Conservation (phyloP, 2,888 invertebrate genomes). For the Trissolcus japonicus region DNA sequence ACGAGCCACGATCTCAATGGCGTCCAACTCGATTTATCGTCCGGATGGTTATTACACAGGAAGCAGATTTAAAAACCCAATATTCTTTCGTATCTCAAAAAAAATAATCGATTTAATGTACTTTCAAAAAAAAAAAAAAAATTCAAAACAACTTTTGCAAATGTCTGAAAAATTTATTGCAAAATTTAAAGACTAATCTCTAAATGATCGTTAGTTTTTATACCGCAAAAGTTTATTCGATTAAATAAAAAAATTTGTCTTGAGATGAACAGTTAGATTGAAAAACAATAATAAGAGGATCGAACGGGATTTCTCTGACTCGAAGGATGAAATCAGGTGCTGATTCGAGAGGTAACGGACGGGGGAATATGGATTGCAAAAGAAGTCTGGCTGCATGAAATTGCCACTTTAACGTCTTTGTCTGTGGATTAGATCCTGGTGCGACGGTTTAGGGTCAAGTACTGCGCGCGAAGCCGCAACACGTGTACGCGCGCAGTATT, state of each 20-base stretch:
- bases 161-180: too few species aligned
- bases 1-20: slow-evolving; percentile 35
- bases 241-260: too few species aligned
- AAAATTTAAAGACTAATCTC: too few species aligned
- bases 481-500: slow-evolving; percentile 39
- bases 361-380: slow-evolving; percentile 23
- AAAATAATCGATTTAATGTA: too few species aligned
- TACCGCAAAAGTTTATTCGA: too few species aligned
- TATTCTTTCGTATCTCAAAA: neutral
- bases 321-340: slow-evolving; percentile 10
- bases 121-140: too few species aligned
- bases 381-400: slow-evolving; percentile 26
- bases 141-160: too few species aligned
- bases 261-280: neutral
- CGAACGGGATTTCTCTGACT: slow-evolving; percentile 14
- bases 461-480: slow-evolving; percentile 25
- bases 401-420: slow-evolving; percentile 45
- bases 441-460: slow-evolving; percentile 51
- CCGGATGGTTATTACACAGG: slow-evolving; percentile 26
- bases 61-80: neutral
- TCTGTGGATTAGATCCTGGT: slow-evolving; percentile 40
- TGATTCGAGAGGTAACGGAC: slow-evolving; percentile 20
- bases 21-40: slow-evolving; percentile 33
- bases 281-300: neutral
- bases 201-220: too few species aligned